Evolutionary conservation across 2,797 vertebrate species (phyloP).

Genomic region (Denticeps clupeoides): DNA sequence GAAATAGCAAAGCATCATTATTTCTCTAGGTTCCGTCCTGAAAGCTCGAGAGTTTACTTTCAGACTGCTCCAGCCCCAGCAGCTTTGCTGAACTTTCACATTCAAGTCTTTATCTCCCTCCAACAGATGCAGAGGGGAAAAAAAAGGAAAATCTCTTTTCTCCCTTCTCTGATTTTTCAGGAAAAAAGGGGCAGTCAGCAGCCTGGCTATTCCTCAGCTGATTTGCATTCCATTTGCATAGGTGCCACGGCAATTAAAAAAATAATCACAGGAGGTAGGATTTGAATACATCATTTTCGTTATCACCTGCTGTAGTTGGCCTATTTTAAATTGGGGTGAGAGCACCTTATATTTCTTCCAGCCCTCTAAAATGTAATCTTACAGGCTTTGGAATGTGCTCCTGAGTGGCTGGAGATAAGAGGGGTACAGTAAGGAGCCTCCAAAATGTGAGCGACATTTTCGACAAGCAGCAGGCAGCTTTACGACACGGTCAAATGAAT

Average conservation of each 20-base stretch:
- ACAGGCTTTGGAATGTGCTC: slow-evolving; percentile 20
- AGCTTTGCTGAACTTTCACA: slow-evolving; percentile 60
- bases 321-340: slow-evolving; percentile 53
- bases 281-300: slow-evolving; percentile 67
- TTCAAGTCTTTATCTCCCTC: slow-evolving; percentile 58
- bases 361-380: slow-evolving; percentile 24
- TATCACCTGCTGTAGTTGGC: slow-evolving; percentile 59
- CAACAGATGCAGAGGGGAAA: slow-evolving; percentile 53
- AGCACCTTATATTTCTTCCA: slow-evolving; percentile 46
- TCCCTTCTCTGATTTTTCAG: slow-evolving; percentile 29
- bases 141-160: slow-evolving; percentile 45
- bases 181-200: slow-evolving; percentile 47
- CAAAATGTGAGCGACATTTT: slow-evolving; percentile 15
- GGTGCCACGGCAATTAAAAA: slow-evolving; percentile 61
- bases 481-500: too few species aligned
- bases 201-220: slow-evolving; percentile 38
- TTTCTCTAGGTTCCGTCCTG: slow-evolving; percentile 10
- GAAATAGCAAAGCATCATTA: background rate
- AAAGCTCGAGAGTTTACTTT: slow-evolving; percentile 36
- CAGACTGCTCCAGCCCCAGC: slow-evolving; percentile 50
- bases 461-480: slow-evolving; percentile 12
- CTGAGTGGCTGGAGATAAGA: slow-evolving; percentile 17
- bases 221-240: slow-evolving; percentile 63
- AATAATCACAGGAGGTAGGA: slow-evolving; percentile 49
- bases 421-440: background rate